These are phyloP conservation scores for Poecilia velifera DNA, from an alignment of 2,797 vertebrate species.

Conservation along the genomic window DNA sequence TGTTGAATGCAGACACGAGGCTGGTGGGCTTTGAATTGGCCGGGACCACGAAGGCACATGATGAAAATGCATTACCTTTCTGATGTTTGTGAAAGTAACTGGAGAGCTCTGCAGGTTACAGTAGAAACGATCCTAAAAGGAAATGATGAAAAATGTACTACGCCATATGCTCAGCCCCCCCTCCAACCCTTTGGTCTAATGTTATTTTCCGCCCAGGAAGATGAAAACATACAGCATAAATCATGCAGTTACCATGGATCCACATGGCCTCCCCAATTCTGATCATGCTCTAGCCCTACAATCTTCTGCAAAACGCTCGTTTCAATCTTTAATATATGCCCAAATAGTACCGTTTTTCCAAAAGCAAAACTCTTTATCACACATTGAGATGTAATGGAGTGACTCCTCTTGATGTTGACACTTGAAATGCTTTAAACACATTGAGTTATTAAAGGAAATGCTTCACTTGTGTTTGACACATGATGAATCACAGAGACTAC, in stretches of 20 bases:
- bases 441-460: constrained; percentile 13
- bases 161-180: constrained; percentile 45
- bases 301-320: constrained; percentile 25
- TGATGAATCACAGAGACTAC: constrained; percentile 8
- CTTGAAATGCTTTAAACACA: constrained; percentile 15
- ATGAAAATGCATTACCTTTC: constrained; percentile 66
- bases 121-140: constrained; percentile 49
- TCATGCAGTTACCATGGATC: constrained; percentile 42
- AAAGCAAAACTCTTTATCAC: constrained; percentile 19
- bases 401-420: constrained; percentile 31
- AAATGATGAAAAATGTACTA: constrained; percentile 68
- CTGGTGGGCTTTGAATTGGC: constrained; percentile 64
- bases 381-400: constrained; percentile 22
- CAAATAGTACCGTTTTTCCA: constrained; percentile 11
- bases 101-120: constrained; percentile 54
- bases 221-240: constrained; percentile 53
- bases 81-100: constrained; percentile 60
- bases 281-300: constrained; percentile 13
- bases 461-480: constrained; percentile 21
- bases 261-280: constrained; percentile 30
- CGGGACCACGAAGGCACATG: constrained; percentile 43
- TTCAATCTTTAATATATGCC: constrained; percentile 26
- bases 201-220: constrained; percentile 51
- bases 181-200: constrained; percentile 33
- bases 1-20: constrained; percentile 55